Evolutionary conservation across 37 sponge, comb jelly and placozoan genomes (phyloP), one percentile per base, ranked within the genome.

Genomic region (Spongilla lacustris): DNA sequence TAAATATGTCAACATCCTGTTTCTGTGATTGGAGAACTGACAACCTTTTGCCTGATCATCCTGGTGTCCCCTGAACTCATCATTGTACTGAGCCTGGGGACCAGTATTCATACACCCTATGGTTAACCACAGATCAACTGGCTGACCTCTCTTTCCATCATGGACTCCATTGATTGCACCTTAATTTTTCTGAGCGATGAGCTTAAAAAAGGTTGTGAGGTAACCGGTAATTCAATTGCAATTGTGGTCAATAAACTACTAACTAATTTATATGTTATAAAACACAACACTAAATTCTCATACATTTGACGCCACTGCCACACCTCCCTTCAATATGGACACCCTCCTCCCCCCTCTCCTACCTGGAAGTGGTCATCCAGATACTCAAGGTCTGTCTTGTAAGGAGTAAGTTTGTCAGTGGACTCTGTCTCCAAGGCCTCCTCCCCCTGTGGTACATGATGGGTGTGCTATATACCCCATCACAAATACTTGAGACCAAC

Each of bases 361-460:
- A 90, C 91, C 71, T 84, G 69, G 67, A 95, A 86, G 58, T 92
- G 85, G 77, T 95, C 92, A 69, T 95, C 92, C 33, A 95, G 87
- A 48, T 95, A 95, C 49, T 95, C 95, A 28, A 95, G 79, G 73
- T 95, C 95, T 28, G 41, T 92, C 86, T 95, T 95, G 87, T 95
- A 95, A 68, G 95, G 90, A 48, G 85, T 92, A 23, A 95, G 82
- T 37, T 83, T 89, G 36, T 83, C 89, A 30, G 66, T 50, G 66
- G 70, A 73, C 9, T 86, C 90, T n/a, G 71, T 78, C 24, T 78
- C 84, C 46, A 26, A 68, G 14, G 23, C 77, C 6, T 23, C 81
- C 38, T 79, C 74, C 23, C 33, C 66, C 68, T 33, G 6, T 12
- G 13, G 50, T 0, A 66, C 10, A 27, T 5, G 10, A 27, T 5